Evolutionary conservation across 2,113 vertebrate species (phyloP), one percentile per base, ranked within the genome.

Genomic region (Urocolius indicus): DNA sequence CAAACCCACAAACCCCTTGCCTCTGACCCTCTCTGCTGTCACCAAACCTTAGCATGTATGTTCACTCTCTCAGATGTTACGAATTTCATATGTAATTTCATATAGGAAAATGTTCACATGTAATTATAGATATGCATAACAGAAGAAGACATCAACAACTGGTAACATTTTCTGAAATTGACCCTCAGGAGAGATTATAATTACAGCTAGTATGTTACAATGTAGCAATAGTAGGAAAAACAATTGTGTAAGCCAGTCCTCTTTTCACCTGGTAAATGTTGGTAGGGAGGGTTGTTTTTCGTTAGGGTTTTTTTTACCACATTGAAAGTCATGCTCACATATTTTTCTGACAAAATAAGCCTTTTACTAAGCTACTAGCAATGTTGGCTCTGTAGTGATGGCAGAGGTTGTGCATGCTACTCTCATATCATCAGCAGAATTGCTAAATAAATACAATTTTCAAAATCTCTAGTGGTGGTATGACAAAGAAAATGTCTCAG

Each of bases 391-490:
- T 67, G 19, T 84, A 75, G 52, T 10, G 15, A 15, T 78, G 74
- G 81, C 81, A 95, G 69, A 72, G 83, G 48, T 32, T 61, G 38
- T 30, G 10, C 52, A 22, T 65, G 30, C 69, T 87, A 20, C 74
- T 82, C 54, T 78, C 45, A 48, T 62, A 41, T 77, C 43, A 62
- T 54, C 77, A 87, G 4, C 84, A 82, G 43, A 82, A 85, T 76
- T 85, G 86, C 78, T 90, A 65, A 96, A 96, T 82, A 76, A 94
- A 89, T 85, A 49, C 6, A 26, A 1, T 87, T 93, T 96, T 65
- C 67, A n/a, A 15, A 82, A 61, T 81, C 34, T 87, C 27, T 68
- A 15, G 27, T 78, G 57, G 41, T 84, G 29, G 29, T 67, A 32
- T 48, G 52, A 65, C 38, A 91, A 55, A 36, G 68, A 49, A 67